Conservation (phyloP, 2,113 vertebrate species). For the Arvicanthis niloticus region DNA sequence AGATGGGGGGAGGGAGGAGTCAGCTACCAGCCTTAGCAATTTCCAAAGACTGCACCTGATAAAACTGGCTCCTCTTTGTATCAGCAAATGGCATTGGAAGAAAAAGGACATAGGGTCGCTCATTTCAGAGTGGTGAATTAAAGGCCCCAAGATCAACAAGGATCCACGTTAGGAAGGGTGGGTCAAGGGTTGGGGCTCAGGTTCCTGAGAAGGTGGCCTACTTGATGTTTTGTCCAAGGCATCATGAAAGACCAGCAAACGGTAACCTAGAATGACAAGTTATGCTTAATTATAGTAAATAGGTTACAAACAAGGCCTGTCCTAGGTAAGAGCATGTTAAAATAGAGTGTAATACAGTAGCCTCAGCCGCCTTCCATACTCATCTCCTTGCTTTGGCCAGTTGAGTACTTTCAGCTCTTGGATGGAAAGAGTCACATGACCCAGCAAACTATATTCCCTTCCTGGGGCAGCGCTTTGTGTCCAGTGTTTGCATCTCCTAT, state of each 20-base stretch:
- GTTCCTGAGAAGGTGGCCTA: background rate
- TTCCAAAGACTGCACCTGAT: background rate
- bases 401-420: background rate
- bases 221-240: conserved; percentile 18
- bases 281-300: background rate
- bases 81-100: background rate
- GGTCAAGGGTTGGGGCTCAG: background rate
- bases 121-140: conserved; percentile 13
- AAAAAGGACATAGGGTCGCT: background rate
- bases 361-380: background rate
- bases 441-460: background rate
- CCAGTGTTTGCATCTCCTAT: background rate
- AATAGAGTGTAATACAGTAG: background rate
- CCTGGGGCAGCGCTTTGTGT: background rate
- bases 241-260: background rate
- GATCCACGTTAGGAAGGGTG: background rate
- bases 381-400: background rate
- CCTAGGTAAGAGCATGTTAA: background rate
- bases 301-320: background rate
- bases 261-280: background rate
- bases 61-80: background rate
- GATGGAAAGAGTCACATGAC: background rate
- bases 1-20: background rate
- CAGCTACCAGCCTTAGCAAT: background rate
- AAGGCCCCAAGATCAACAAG: background rate